Percentiles rank a stretch among this genome's conserved stretches.
Evolutionary conservation across 2,888 invertebrate genomes (phyloP).

Genomic region (Kryphioiulus occultus): DNA sequence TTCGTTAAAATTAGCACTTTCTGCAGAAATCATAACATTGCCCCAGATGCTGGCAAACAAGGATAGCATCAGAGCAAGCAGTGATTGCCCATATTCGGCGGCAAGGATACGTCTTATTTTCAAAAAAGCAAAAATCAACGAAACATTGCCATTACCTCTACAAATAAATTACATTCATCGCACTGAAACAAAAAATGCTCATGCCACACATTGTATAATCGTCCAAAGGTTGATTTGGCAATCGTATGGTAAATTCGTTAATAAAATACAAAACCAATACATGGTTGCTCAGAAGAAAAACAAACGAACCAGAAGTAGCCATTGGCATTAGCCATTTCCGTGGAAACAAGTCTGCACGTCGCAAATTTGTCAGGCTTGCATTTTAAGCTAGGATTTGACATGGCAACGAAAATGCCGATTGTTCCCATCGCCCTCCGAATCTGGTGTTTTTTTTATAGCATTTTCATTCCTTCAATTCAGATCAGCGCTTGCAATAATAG

Average conservation of each 20-base stretch:
- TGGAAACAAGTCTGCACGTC: not conserved
- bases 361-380: not conserved
- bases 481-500: conserved; percentile 20
- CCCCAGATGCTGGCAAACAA: not conserved
- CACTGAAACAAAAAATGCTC: too few species aligned
- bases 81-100: not conserved
- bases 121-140: too few species aligned
- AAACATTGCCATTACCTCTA: too few species aligned
- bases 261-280: not conserved
- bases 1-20: not conserved
- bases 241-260: not conserved
- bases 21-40: not conserved
- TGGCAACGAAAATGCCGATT: not conserved
- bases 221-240: too few species aligned
- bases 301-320: conserved; percentile 7
- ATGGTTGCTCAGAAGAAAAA: not conserved
- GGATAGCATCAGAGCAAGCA: not conserved
- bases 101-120: not conserved
- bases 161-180: too few species aligned
- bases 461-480: conserved; percentile 20
- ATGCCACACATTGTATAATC: too few species aligned
- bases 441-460: not conserved
- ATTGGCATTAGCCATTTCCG: not conserved
- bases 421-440: not conserved
- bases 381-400: not conserved